A percentile compares a stretch with the other conserved stretches of the same genome.
phyloP scores from a whole-genome alignment of 2,113 vertebrate genomes.

The Nansenia antarctica region DNA sequence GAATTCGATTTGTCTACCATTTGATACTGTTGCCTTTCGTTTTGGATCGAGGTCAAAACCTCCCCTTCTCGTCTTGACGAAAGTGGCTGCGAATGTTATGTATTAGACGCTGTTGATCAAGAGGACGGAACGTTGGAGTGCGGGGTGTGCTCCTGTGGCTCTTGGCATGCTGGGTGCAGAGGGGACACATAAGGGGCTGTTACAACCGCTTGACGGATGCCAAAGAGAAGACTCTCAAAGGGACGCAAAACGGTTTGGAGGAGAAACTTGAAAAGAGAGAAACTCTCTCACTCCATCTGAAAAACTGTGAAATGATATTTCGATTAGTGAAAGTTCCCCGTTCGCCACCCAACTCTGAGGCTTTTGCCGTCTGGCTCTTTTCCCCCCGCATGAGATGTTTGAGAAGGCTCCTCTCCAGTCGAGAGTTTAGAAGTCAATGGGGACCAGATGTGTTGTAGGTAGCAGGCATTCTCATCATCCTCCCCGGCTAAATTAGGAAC shows the following conservation, averaged over 20 bases:
- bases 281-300: background rate
- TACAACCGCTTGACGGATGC: background rate
- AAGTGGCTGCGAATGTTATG: constrained; percentile 12
- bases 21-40: constrained; percentile 3
- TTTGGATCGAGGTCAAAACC: constrained; percentile 5
- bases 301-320: constrained; percentile 5
- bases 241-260: background rate
- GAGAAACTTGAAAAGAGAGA: background rate
- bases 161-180: background rate
- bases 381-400: constrained; percentile 16
- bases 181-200: background rate
- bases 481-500: constrained; percentile 55
- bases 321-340: background rate
- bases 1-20: background rate
- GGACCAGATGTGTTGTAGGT: constrained; percentile 51
- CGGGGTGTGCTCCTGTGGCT: background rate
- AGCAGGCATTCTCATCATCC: constrained; percentile 47
- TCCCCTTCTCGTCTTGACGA: background rate
- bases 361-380: constrained; percentile 19
- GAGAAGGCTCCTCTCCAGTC: constrained; percentile 20
- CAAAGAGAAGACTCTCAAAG: background rate
- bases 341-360: background rate
- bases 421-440: constrained; percentile 29
- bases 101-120: constrained; percentile 6
- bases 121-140: background rate